Evolutionary conservation across 1,140 invertebrate species (phyloP).

Genomic region (Odontomachus brunneus): DNA sequence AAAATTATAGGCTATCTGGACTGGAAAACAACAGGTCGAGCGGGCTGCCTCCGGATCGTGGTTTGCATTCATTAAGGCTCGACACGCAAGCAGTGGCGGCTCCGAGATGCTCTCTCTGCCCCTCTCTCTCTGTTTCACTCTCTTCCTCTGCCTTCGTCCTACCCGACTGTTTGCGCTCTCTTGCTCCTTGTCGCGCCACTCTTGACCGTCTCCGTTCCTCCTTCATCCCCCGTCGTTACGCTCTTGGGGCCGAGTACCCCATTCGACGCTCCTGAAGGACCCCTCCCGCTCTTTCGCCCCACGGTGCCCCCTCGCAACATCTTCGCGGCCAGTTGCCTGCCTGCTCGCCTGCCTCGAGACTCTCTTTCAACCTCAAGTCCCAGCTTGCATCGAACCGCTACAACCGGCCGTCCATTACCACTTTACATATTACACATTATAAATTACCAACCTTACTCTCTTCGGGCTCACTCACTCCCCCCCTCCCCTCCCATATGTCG

Average conservation of each 20-base stretch:
- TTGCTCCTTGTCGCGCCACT: constrained; percentile 17
- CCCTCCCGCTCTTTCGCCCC: constrained; percentile 62
- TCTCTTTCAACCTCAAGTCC: constrained; percentile 70
- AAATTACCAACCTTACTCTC: constrained; percentile 73
- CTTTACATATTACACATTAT: constrained; percentile 81
- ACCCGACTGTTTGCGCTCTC: not conserved
- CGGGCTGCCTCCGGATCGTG: constrained; percentile 86
- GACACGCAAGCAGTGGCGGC: constrained; percentile 86
- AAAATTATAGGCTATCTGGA: constrained; percentile 89
- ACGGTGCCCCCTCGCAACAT: constrained; percentile 69
- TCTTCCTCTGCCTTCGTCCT: constrained; percentile 51
- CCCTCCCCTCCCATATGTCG: not conserved
- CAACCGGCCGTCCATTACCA: constrained; percentile 77
- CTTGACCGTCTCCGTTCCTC: constrained; percentile 36
- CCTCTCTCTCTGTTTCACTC: constrained; percentile 60
- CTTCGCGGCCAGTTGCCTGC: constrained; percentile 67
- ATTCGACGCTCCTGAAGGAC: constrained; percentile 71
- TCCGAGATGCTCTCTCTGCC: constrained; percentile 64
- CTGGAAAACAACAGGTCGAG: constrained; percentile 88
- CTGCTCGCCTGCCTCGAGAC: constrained; percentile 64
- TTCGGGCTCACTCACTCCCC: constrained; percentile 11
- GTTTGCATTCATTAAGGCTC: constrained; percentile 88
- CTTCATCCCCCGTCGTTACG: constrained; percentile 58
- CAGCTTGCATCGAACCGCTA: constrained; percentile 72
- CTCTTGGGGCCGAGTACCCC: constrained; percentile 65